Percentiles rank a stretch among this genome's conserved stretches.
These are phyloP conservation scores for Belgica antarctica DNA, from an alignment of 2,888 invertebrate species.

Conservation along the genomic window DNA sequence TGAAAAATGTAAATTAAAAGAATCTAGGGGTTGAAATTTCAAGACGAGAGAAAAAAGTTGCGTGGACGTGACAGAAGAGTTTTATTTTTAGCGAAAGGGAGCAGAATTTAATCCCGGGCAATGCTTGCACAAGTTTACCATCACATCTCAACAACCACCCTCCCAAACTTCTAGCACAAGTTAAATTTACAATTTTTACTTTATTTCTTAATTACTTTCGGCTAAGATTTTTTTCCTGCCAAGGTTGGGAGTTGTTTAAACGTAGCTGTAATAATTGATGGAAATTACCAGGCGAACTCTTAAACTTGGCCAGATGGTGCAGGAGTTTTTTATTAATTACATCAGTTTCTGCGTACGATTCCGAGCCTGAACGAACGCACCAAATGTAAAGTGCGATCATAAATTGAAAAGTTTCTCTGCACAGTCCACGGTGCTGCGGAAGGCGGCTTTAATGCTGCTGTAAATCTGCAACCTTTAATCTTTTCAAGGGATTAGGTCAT, in stretches of 20 bases:
- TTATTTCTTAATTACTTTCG: slow-evolving; percentile 42
- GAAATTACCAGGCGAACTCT: slow-evolving; percentile 28
- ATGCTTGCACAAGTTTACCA: slow-evolving; percentile 21
- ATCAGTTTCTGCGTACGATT: slow-evolving; percentile 22
- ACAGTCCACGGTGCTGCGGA: background rate
- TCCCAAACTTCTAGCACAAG: background rate
- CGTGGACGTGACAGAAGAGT: slow-evolving; percentile 43
- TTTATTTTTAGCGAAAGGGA: slow-evolving; percentile 16
- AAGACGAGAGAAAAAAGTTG: slow-evolving; percentile 22
- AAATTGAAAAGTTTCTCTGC: slow-evolving; percentile 40
- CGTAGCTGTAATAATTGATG: slow-evolving; percentile 38
- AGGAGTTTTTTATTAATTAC: slow-evolving; percentile 42
- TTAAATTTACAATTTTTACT: slow-evolving; percentile 37
- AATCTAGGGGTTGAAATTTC: slow-evolving; percentile 25
- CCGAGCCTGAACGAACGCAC: background rate
- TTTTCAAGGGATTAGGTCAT: too few relatives aligned
- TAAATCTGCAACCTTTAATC: slow-evolving; percentile 25
- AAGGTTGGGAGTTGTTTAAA: background rate
- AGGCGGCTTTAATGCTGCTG: slow-evolving; percentile 17
- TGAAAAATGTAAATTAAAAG: slow-evolving; percentile 43
- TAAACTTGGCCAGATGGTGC: slow-evolving; percentile 33
- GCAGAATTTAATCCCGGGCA: slow-evolving; percentile 33
- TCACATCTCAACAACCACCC: background rate
- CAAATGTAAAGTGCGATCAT: slow-evolving; percentile 32
- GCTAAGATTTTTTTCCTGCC: slow-evolving; percentile 21